Evolutionary conservation across 2,888 invertebrate species (phyloP).

Genomic region (Tenodera sinensis): DNA sequence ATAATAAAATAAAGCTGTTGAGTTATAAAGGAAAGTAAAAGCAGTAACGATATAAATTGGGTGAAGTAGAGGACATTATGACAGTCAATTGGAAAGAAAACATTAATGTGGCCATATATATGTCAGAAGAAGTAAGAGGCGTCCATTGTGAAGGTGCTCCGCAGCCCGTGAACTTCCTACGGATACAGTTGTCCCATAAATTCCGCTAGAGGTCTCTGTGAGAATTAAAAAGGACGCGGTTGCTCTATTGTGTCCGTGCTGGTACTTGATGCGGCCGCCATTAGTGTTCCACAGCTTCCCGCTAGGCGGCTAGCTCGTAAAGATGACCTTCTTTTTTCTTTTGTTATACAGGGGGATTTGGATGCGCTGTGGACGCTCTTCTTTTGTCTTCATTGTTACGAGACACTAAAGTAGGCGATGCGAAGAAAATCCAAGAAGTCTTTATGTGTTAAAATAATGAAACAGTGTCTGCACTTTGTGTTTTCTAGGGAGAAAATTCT

Average conservation of each 20-base stretch:
- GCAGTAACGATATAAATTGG: no score
- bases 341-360: neutral
- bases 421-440: neutral
- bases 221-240: neutral
- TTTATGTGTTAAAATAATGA: neutral
- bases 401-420: neutral
- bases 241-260: neutral
- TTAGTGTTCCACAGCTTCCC: neutral
- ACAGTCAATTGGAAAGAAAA: no score
- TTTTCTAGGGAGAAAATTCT: no score
- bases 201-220: neutral
- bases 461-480: neutral
- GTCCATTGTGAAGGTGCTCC: neutral
- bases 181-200: neutral
- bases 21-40: no score
- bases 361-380: neutral
- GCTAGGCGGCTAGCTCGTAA: neutral
- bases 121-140: no score
- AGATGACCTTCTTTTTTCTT: neutral
- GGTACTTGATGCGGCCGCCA: neutral
- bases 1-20: no score
- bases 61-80: no score
- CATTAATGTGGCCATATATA: no score
- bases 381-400: slow-evolving; percentile 14
- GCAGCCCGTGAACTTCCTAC: neutral